Evolutionary conservation across 2,113 vertebrate species (phyloP), one percentile per base, ranked within the genome.

Genomic region (Aleadryas rufinucha): DNA sequence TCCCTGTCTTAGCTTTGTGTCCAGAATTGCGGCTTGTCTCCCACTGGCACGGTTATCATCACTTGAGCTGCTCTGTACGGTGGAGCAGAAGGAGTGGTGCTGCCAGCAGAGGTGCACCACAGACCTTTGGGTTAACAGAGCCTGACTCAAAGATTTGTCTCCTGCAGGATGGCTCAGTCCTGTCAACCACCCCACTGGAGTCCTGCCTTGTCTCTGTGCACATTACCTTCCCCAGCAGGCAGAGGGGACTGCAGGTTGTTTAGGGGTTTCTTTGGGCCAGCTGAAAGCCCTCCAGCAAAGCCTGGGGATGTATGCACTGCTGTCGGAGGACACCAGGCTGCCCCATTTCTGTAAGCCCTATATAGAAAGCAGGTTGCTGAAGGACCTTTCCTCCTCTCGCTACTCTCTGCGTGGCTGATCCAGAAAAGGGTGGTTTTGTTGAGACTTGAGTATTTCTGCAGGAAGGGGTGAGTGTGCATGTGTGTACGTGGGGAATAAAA

Each of bases 21-120:
- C 35, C 27, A 8, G 21, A 37, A 27, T 5, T 81, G 47, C 53
- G 63, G 10, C 17, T 79, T 64, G 24, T 80, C 7, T 78, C 24
- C 31, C 0, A 0, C 8, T 53, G 56, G 42, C 15, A 7, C 9
- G 19, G 7, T 28, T 27, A 8, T 42, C 31, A 5, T 19, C 35
- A 3, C 53, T 42, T 28, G 30, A 11, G 10, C 9, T 39, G 22
- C 26, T 80, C 8, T 4, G 26, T 2, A 5, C 0, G 1, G 11
- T 49, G 28, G 50, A 57, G n/a, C 9, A 60, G 56, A 8, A 53
- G 63, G 31, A 64, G 7, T 8, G 64, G 15, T 69, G 41, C 49
- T 87, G 22, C 27, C 50, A 79, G 45, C 33, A 39, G 52, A 59
- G 26, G 5, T 35, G 39, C 16, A 24, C 16, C n/a, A 31, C 2